A percentile compares a stretch with the other conserved stretches of the same genome.
These are phyloP conservation scores for Protonemura montana DNA, from an alignment of 2,888 invertebrate genomes.

Conservation along the genomic window DNA sequence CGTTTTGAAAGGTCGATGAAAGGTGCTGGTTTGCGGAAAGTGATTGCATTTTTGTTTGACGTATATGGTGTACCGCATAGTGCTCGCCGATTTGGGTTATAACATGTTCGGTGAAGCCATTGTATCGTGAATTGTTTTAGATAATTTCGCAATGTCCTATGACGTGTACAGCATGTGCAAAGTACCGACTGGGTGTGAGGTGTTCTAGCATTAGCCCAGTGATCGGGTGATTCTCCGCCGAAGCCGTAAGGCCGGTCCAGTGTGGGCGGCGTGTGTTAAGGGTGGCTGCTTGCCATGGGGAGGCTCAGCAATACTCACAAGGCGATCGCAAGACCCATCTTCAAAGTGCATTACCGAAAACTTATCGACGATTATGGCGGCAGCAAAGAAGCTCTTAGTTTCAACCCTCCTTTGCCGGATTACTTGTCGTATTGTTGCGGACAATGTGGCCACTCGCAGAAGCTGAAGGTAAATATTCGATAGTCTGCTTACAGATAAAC, in stretches of 20 bases:
- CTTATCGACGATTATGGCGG: slow-evolving; percentile 64
- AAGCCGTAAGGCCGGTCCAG: slow-evolving; percentile 50
- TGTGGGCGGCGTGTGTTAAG: slow-evolving; percentile 55
- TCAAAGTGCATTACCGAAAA: slow-evolving; percentile 67
- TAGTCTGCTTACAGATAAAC: too few relatives aligned
- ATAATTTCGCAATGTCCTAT: slow-evolving; percentile 14
- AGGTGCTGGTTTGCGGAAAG: neutral
- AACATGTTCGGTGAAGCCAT: neutral
- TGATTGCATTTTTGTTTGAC: neutral
- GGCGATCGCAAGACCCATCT: slow-evolving; percentile 60
- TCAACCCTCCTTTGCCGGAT: slow-evolving; percentile 64
- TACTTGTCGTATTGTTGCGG: slow-evolving; percentile 68
- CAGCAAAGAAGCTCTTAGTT: slow-evolving; percentile 57
- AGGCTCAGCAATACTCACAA: slow-evolving; percentile 60
- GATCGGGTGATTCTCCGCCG: neutral
- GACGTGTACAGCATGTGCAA: slow-evolving; percentile 19
- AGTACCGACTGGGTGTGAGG: slow-evolving; percentile 18
- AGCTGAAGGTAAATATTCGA: slow-evolving; percentile 61
- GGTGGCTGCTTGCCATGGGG: slow-evolving; percentile 62
- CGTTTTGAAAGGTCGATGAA: slow-evolving; percentile 1
- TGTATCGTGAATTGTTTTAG: neutral
- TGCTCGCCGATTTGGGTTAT: slow-evolving; percentile 7
- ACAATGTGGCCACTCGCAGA: slow-evolving; percentile 68
- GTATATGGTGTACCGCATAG: neutral
- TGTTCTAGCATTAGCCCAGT: slow-evolving; percentile 21